Conservation (phyloP, 1,140 invertebrate species). For the Camponotus vicinus region DNA sequence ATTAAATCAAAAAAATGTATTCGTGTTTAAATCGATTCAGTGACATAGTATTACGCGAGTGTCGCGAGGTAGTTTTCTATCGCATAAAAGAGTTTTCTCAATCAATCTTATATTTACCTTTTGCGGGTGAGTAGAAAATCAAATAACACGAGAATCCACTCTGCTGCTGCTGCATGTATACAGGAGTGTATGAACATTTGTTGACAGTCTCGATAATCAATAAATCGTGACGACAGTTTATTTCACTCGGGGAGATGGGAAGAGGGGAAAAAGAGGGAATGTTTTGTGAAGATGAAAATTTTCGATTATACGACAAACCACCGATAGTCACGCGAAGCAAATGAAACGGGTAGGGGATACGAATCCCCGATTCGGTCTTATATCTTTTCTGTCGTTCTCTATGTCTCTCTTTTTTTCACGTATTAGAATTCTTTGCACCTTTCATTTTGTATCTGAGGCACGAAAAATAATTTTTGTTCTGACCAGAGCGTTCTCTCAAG, state of each 20-base stretch:
- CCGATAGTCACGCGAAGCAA: too few relatives aligned
- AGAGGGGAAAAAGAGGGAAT: background rate
- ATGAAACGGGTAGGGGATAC: background rate
- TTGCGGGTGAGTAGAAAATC: background rate
- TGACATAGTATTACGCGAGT: background rate
- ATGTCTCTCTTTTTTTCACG: background rate
- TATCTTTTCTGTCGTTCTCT: background rate
- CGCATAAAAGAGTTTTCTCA: background rate
- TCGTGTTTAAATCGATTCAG: background rate
- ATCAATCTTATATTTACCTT: background rate
- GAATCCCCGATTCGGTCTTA: background rate
- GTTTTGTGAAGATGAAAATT: conserved; percentile 26
- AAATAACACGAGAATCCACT: conserved; percentile 22
- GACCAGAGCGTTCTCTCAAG: background rate
- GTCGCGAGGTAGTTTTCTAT: background rate
- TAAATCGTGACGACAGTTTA: conserved; percentile 27
- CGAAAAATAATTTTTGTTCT: conserved; percentile 35
- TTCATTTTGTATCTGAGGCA: conserved; percentile 1
- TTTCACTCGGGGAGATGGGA: background rate
- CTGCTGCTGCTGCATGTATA: background rate
- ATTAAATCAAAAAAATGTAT: background rate
- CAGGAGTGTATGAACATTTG: background rate
- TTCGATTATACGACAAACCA: conserved; percentile 6
- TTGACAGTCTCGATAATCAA: conserved; percentile 39
- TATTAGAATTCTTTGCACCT: background rate